Percentiles rank a stretch among this genome's conserved stretches.
Conservation (phyloP, 2,113 vertebrate genomes). For the Myotis lucifugus region DNA sequence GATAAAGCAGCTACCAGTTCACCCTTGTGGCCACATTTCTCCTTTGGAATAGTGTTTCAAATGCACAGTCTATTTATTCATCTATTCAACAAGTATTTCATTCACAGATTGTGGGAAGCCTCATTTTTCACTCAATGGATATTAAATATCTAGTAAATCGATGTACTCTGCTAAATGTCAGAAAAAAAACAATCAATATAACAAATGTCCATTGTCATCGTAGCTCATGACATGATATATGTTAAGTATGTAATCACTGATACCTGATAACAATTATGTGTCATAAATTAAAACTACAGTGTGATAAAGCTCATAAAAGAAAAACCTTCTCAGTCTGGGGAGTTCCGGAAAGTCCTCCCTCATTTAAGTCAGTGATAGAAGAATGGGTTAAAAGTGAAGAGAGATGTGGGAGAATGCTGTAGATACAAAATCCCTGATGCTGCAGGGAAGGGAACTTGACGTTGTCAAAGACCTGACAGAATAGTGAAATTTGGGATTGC, state of each 20-base stretch:
- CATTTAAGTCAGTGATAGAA: slow-evolving; percentile 16
- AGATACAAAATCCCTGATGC: not conserved
- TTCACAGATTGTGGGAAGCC: not conserved
- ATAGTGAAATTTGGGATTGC: not conserved
- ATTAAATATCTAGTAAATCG: not conserved
- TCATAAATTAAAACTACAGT: not conserved
- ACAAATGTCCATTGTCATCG: not conserved
- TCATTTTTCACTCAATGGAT: not conserved
- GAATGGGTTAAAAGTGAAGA: not conserved
- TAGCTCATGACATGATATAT: not conserved
- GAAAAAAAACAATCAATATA: not conserved
- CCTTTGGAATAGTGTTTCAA: not conserved
- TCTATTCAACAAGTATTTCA: not conserved
- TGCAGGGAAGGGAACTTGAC: not conserved
- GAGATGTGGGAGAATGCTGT: not conserved
- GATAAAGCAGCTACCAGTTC: not conserved
- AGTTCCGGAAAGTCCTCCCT: not conserved
- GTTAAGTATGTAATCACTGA: not conserved
- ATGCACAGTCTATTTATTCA: not conserved
- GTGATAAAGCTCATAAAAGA: not conserved
- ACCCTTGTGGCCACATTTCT: not conserved
- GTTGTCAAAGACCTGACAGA: not conserved
- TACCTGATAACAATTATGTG: not conserved
- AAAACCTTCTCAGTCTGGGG: not conserved
- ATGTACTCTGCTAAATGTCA: not conserved